Evolutionary conservation across 2,113 vertebrate genomes (phyloP).

Genomic region (Peromyscus leucopus): DNA sequence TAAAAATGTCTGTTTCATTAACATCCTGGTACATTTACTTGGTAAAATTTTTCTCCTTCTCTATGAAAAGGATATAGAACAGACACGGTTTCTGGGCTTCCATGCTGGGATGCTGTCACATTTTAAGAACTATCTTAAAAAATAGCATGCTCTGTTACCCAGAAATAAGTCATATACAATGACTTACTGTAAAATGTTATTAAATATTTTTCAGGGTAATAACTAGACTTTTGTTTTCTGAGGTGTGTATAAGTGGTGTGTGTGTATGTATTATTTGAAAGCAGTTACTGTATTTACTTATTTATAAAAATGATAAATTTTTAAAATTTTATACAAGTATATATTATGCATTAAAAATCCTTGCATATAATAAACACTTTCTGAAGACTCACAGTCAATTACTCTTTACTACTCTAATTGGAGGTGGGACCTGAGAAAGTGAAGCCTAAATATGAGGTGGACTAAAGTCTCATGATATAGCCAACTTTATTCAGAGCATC

Average conservation of each 20-base stretch:
- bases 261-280: background rate
- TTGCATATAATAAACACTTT: background rate
- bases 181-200: background rate
- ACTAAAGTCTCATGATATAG: background rate
- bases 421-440: background rate
- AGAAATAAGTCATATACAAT: slow-evolving; percentile 60
- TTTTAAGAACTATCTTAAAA: slow-evolving; percentile 38
- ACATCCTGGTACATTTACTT: background rate
- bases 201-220: slow-evolving; percentile 41
- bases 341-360: background rate
- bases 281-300: slow-evolving; percentile 1
- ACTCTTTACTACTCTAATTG: background rate
- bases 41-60: background rate
- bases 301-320: slow-evolving; percentile 21
- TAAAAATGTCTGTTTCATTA: background rate
- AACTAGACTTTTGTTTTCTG: background rate
- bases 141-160: slow-evolving; percentile 44
- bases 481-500: background rate
- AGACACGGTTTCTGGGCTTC: background rate
- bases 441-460: background rate
- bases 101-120: background rate
- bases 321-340: background rate
- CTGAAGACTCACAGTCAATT: background rate
- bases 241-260: background rate
- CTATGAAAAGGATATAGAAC: background rate